Percentiles rank a stretch among this genome's conserved stretches.
Evolutionary conservation across 2,888 invertebrate genomes (phyloP).

Genomic region (Anaspis maculata): DNA sequence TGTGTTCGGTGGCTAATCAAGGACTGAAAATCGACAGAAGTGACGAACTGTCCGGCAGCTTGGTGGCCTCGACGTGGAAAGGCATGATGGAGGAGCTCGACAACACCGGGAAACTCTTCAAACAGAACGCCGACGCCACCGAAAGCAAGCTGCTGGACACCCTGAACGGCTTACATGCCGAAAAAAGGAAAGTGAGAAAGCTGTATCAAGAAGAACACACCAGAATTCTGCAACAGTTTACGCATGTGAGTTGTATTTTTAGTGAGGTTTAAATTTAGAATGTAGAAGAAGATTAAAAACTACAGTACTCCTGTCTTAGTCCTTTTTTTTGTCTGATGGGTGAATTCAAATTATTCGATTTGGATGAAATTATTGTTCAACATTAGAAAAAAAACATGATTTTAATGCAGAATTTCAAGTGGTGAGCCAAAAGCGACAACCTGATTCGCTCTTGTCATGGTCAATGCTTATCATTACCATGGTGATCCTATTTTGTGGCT

Average conservation of each 20-base stretch:
- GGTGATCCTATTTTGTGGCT: no score
- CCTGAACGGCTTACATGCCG: conserved; percentile 70
- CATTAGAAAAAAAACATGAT: no score
- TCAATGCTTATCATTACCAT: no score
- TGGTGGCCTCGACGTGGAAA: conserved; percentile 68
- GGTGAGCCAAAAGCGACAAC: no score
- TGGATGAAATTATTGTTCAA: no score
- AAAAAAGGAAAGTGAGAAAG: conserved; percentile 80
- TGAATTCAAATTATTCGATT: no score
- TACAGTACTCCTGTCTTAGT: no score
- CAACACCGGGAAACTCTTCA: conserved; percentile 71
- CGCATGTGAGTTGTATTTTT: conserved; percentile 54
- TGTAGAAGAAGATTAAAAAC: no score
- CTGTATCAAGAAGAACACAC: conserved; percentile 83
- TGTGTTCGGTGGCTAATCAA: conserved; percentile 71
- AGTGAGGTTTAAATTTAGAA: conserved; percentile 7
- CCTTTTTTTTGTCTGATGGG: no score
- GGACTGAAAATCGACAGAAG: conserved; percentile 76
- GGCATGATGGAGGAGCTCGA: conserved; percentile 86
- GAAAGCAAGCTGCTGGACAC: conserved; percentile 77
- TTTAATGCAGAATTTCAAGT: no score
- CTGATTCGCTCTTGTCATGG: no score
- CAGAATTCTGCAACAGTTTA: conserved; percentile 71
- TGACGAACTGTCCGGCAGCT: conserved; percentile 64
- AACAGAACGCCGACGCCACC: conserved; percentile 77